Evolutionary conservation across 2,113 vertebrate species (phyloP), one percentile per base, ranked within the genome.

Genomic region (Anhinga anhinga): DNA sequence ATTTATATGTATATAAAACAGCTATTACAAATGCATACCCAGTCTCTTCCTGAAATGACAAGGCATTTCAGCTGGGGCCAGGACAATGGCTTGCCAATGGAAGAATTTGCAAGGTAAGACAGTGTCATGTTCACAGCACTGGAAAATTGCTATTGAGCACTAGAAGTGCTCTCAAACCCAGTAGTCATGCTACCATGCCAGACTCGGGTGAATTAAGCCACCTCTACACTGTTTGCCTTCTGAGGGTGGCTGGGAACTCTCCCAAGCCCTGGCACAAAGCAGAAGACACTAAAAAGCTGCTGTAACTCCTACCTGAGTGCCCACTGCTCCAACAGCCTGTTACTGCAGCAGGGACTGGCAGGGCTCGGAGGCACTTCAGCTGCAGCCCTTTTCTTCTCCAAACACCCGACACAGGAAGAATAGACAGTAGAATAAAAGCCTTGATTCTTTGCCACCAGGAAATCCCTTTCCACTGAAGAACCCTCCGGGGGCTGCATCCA

Each of bases 301-400:
- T 86, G 47, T 26, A 76, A 21, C 47, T 86, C 81, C 63, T 52
- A 95, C 88, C 82, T 92, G 86, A 84, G 23, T 1, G 4, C 47
- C 44, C 42, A 49, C 10, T 4, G 7, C 36, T 82, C 59, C 0
- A 0, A 72, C 80, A 86, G 90, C 69, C 73, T 91, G 52, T 34
- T 82, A 53, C 59, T 86, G 59, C 88, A 97, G 86, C 92, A 88
- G 72, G 82, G 42, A 49, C 56, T 91, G 92, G 80, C 86, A 79
- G 61, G 23, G 69, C 44, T 86, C 1, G 0, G 27, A 59, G 10
- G 5, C 0, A 0, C 29, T 83, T 82, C 58, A 34, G 49, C 91
- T 79, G 40, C 4, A 0, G 45, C 70, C 47, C 55, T 71, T 50
- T 55, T 25, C 82, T 77, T 71, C 59, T 74, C 36, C 4, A 6